These are phyloP conservation scores for Pristionchus pacificus DNA, from an alignment of 1,140 invertebrate species.

Conservation along the genomic window DNA sequence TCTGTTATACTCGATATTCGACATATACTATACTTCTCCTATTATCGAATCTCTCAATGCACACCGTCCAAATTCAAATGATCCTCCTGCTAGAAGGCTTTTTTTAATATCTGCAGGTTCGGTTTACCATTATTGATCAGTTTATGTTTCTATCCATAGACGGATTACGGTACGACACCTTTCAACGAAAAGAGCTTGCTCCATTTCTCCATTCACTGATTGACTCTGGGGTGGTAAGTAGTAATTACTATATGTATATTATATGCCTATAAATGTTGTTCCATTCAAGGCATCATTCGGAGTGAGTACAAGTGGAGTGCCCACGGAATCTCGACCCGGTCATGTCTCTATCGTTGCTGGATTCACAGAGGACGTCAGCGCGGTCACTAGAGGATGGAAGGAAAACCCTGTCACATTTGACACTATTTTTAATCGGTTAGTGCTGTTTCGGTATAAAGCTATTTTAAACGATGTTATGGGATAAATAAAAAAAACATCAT, in stretches of 20 bases:
- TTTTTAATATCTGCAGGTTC: conserved; percentile 53
- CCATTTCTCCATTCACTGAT: conserved; percentile 48
- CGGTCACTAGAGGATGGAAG: conserved; percentile 83
- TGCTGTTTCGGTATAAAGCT: too few species aligned
- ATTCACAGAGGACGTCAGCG: conserved; percentile 96
- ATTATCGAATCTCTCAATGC: conserved; percentile 37
- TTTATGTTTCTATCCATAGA: conserved; percentile 31
- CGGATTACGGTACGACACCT: conserved; percentile 48
- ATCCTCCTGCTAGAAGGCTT: conserved; percentile 40
- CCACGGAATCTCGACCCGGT: conserved; percentile 93
- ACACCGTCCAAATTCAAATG: conserved; percentile 30
- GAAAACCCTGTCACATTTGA: conserved; percentile 96
- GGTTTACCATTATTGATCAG: too few species aligned
- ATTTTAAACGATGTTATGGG: too few species aligned
- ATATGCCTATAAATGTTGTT: conserved; percentile 2
- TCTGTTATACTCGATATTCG: conserved; percentile 54
- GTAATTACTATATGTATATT: neutral
- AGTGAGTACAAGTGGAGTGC: conserved; percentile 84
- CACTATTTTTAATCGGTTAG: conserved; percentile 80
- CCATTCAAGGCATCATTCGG: conserved; percentile 71
- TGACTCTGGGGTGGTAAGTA: conserved; percentile 34
- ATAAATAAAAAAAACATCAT: too few species aligned
- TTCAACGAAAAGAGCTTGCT: conserved; percentile 43
- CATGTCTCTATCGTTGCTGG: conserved; percentile 91
- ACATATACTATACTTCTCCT: conserved; percentile 54